Conservation (phyloP, 2,797 vertebrate species). For the Serranus cabrilla region DNA sequence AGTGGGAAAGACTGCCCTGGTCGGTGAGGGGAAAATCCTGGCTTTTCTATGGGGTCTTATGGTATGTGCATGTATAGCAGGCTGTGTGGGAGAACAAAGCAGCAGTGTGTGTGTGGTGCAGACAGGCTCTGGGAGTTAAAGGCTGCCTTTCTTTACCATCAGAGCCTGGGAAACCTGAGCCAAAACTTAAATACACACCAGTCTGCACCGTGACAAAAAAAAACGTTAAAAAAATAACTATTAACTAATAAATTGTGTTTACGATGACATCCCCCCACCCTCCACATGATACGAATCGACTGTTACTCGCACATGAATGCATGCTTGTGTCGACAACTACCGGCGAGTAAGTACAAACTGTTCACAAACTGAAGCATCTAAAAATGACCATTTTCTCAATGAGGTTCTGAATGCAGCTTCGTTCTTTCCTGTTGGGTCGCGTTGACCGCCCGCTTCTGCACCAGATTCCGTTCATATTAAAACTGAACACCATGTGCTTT, state of each 20-base stretch:
- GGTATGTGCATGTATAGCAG: conserved; percentile 48
- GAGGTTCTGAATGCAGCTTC: background rate
- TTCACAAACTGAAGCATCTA: background rate
- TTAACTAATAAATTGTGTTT: background rate
- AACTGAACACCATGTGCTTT: background rate
- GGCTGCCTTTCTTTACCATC: conserved; percentile 42
- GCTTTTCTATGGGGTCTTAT: conserved; percentile 19
- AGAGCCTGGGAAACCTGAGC: conserved; percentile 39
- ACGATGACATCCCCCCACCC: background rate
- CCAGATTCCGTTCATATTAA: background rate
- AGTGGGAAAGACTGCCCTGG: too few species aligned
- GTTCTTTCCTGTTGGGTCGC: background rate
- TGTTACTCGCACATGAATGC: background rate
- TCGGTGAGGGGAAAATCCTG: background rate
- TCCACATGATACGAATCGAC: background rate
- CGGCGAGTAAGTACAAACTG: fast-evolving
- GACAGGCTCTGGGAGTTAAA: conserved; percentile 33
- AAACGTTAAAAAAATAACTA: background rate
- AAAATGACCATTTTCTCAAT: background rate
- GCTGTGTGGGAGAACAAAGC: conserved; percentile 59
- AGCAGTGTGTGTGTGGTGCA: conserved; percentile 50
- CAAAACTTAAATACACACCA: conserved; percentile 1
- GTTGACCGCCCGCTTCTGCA: fast-evolving
- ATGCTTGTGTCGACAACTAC: background rate
- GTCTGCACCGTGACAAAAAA: conserved; percentile 6